Percentiles rank a stretch among this genome's conserved stretches.
Evolutionary conservation across 2,888 invertebrate species (phyloP).

Genomic region (Asteroscopus sphinx): DNA sequence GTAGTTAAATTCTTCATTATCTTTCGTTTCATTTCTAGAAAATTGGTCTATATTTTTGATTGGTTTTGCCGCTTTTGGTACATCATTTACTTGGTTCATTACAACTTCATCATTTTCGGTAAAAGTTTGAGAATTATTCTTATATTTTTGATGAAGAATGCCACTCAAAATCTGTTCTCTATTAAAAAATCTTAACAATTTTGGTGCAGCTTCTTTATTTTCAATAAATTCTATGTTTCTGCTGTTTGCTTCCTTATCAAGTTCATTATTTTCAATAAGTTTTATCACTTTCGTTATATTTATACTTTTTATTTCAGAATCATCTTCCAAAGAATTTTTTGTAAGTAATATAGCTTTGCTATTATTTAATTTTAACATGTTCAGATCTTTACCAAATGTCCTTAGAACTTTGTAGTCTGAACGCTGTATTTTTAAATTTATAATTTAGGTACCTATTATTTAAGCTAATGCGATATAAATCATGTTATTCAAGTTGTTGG

Average conservation of each 20-base stretch:
- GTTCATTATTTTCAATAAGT: constrained; percentile 18
- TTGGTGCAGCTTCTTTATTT: constrained; percentile 9
- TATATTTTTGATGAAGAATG: constrained; percentile 1
- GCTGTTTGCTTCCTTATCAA: neutral
- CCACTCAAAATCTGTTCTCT: constrained; percentile 9
- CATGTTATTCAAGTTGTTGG: no score
- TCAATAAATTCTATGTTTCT: constrained; percentile 10
- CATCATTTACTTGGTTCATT: constrained; percentile 1
- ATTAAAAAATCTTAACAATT: constrained; percentile 13
- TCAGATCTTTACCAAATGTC: constrained; percentile 67
- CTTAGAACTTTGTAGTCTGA: constrained; percentile 60
- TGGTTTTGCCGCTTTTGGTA: constrained; percentile 32
- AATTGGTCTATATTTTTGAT: neutral
- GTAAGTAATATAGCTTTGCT: constrained; percentile 44
- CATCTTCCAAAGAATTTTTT: constrained; percentile 2
- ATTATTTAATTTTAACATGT: constrained; percentile 61
- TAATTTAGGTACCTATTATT: no score
- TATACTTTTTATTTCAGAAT: neutral
- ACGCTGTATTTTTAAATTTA: no score
- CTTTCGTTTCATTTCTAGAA: neutral
- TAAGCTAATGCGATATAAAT: no score
- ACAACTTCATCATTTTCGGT: neutral
- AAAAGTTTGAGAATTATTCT: neutral
- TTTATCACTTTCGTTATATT: constrained; percentile 33
- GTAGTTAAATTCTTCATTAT: constrained; percentile 3